phyloP scores from a whole-genome alignment of 2,888 invertebrate species.

The Polyploca ridens region DNA sequence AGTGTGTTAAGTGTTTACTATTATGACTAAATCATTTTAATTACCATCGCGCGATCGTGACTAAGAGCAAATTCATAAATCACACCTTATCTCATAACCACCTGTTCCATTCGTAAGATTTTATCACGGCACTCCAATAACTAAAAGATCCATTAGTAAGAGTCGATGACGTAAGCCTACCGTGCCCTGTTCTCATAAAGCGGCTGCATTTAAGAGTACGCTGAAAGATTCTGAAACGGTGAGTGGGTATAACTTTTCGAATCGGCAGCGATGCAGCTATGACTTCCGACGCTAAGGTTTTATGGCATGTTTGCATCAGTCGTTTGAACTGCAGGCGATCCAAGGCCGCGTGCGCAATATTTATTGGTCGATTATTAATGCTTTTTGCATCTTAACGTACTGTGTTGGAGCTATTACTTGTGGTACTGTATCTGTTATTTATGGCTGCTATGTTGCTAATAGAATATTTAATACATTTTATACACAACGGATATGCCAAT shows the following conservation, averaged over 20 bases:
- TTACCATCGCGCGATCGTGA: neutral
- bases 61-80: constrained; percentile 11
- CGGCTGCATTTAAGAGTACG: constrained; percentile 8
- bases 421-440: neutral
- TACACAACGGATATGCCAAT: neutral
- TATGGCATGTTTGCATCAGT: constrained; percentile 23
- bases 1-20: neutral
- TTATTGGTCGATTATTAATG: constrained; percentile 39
- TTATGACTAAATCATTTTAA: neutral
- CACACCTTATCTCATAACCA: constrained; percentile 16
- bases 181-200: constrained; percentile 8
- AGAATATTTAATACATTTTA: neutral
- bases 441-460: neutral
- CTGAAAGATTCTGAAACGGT: constrained; percentile 6
- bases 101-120: constrained; percentile 12
- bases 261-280: constrained; percentile 19
- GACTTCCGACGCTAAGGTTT: constrained; percentile 29
- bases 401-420: neutral
- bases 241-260: constrained; percentile 12
- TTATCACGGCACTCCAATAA: constrained; percentile 13
- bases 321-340: constrained; percentile 24
- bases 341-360: constrained; percentile 45
- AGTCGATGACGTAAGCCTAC: constrained; percentile 15
- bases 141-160: neutral
- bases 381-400: constrained; percentile 23